Evolutionary conservation across 2,797 vertebrate genomes (phyloP), one percentile per base, ranked within the genome.

Genomic region (Tolypeutes matacus): DNA sequence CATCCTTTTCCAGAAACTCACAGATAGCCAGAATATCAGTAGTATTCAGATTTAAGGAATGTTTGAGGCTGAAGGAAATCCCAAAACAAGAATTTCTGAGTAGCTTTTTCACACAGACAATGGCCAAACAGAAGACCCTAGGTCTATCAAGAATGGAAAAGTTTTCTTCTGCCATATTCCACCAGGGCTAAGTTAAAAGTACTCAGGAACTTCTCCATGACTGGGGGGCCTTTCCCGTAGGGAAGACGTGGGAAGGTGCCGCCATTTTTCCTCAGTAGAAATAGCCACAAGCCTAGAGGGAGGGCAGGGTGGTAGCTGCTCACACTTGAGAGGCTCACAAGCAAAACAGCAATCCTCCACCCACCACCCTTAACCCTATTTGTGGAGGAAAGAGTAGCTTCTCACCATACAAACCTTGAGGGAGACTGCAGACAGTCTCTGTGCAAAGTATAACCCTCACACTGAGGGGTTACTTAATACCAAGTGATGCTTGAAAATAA

Each of bases 1-100:
- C 81, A 81, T 94, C 89, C 89, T 96, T 96, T 95, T 39, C 51
- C 67, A 92, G 96, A 94, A 96, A 81, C n/a, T 36, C n/a, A 77
- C 94, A 96, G 96, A 96, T 85, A 93, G 86, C 58, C 93, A 73
- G 76, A 78, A 91, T 82, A 92, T 94, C 72, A 81, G 94, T 75
- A 94, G 67, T 77, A 67, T 93, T 95, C 46, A 36, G 7, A 64
- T 88, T 86, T 65, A 58, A 96, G 49, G 89, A 82, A 73, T 67
- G 76, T 42, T 85, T 82, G 87, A 81, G 46, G 39, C 80, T 89
- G 51, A 91, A 56, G 51, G 69, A 84, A 93, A 94, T 86, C 89
- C 72, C 89, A 73, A 91, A 95, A 81, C 20, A 1, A 65, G 39
- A 69, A 90, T 92, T 73, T 87, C 25, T 27, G 18, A 86, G 34